phyloP scores from a whole-genome alignment of 2,797 vertebrate genomes.

The Lophotriccus pileatus region DNA sequence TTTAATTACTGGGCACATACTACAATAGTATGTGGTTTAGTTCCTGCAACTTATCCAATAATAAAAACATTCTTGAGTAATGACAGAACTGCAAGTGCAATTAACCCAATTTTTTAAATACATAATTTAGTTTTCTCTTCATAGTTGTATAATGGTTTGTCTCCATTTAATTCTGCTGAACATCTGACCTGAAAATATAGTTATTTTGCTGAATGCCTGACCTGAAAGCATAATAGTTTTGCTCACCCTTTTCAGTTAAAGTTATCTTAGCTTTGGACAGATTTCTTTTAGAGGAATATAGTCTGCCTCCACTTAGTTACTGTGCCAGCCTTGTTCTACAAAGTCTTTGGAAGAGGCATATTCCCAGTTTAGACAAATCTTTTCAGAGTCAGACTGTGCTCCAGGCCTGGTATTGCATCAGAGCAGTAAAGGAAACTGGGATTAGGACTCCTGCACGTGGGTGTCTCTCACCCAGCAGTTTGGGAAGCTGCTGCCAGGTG shows the following conservation, averaged over 20 bases:
- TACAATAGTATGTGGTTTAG: not conserved
- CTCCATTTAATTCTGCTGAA: not conserved
- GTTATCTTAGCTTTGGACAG: not conserved
- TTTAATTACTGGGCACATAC: not conserved
- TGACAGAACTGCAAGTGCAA: not conserved
- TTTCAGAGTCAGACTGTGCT: not conserved
- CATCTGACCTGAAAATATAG: not conserved
- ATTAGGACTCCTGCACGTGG: accelerated
- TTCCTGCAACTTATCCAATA: not conserved
- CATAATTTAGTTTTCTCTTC: not conserved
- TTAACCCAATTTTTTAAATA: not conserved
- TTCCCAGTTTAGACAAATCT: not conserved
- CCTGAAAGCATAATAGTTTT: not conserved
- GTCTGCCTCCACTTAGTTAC: not conserved
- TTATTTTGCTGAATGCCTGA: not conserved
- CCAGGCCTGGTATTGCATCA: not conserved
- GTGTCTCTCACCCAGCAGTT: not conserved
- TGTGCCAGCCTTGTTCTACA: not conserved
- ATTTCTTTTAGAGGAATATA: not conserved
- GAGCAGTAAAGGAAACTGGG: not conserved
- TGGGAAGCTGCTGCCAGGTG: not conserved
- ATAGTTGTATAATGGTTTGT: not conserved
- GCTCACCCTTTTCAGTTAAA: not conserved
- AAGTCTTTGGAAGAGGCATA: not conserved
- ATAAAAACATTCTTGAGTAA: not conserved